Percentiles rank a stretch among this genome's conserved stretches.
Conservation (phyloP, 2,888 invertebrate genomes). For the Eupeodes latifasciatus region DNA sequence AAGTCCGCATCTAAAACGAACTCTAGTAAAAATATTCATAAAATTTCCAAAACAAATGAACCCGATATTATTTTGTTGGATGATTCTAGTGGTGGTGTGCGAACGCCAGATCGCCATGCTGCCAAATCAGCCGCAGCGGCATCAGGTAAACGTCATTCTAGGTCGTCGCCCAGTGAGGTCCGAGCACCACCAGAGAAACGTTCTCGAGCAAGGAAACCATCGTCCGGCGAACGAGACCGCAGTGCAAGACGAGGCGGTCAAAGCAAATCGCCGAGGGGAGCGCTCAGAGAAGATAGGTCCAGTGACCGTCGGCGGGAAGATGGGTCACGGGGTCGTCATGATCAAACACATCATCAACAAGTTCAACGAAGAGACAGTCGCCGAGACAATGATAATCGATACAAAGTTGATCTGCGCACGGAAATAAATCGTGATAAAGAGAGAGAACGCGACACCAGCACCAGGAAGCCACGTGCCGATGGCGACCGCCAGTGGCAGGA, state of each 20-base stretch:
- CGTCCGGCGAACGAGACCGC: constrained; percentile 61
- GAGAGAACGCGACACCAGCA: constrained; percentile 84
- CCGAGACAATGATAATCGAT: constrained; percentile 83
- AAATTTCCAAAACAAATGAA: constrained; percentile 83
- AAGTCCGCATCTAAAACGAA: constrained; percentile 78
- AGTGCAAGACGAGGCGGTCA: constrained; percentile 68
- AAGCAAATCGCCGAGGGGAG: constrained; percentile 77
- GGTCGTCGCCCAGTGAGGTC: constrained; percentile 57
- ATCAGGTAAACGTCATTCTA: constrained; percentile 65
- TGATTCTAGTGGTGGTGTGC: constrained; percentile 88
- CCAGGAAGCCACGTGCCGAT: constrained; percentile 72
- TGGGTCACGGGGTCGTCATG: constrained; percentile 78
- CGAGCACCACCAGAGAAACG: constrained; percentile 64
- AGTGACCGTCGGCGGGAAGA: constrained; percentile 70
- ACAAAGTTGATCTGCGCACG: constrained; percentile 83
- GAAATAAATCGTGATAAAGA: constrained; percentile 85
- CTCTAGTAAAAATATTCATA: constrained; percentile 84
- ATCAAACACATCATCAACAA: constrained; percentile 32
- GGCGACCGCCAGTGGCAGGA: constrained; percentile 60
- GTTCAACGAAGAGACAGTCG: constrained; percentile 79
- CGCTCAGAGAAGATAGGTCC: constrained; percentile 52
- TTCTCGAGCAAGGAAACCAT: constrained; percentile 26
- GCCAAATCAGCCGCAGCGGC: constrained; percentile 71
- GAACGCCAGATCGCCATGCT: constrained; percentile 81
- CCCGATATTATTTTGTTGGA: constrained; percentile 87